Evolutionary conservation across 2,113 vertebrate genomes (phyloP).

Genomic region (Psilopsiagon aurifrons): DNA sequence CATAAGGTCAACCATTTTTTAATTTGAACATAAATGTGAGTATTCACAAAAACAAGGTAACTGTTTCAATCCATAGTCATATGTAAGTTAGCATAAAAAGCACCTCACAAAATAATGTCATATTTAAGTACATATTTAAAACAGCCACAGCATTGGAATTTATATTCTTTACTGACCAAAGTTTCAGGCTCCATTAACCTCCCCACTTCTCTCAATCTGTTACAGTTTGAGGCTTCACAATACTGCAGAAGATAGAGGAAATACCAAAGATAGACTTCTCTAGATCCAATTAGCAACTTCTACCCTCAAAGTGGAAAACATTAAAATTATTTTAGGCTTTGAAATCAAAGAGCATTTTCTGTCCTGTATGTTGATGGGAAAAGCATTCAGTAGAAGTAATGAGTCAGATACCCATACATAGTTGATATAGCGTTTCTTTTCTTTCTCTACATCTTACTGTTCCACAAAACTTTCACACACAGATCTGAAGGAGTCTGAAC

Average conservation of each 20-base stretch:
- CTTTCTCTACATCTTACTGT: neutral
- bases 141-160: slow-evolving; percentile 9
- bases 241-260: neutral
- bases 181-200: slow-evolving; percentile 35
- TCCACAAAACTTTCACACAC: neutral
- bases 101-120: slow-evolving; percentile 23
- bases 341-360: neutral
- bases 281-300: slow-evolving; percentile 29
- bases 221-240: slow-evolving; percentile 1
- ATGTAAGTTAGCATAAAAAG: slow-evolving; percentile 10
- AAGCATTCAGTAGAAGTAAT: neutral
- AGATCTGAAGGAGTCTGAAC: neutral
- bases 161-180: slow-evolving; percentile 29
- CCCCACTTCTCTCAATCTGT: neutral
- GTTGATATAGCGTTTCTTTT: neutral
- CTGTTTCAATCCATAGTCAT: slow-evolving; percentile 38
- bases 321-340: slow-evolving; percentile 10
- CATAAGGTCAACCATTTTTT: neutral
- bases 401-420: neutral
- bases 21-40: neutral
- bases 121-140: slow-evolving; percentile 6
- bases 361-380: neutral
- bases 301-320: neutral
- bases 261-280: slow-evolving; percentile 8
- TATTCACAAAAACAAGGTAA: slow-evolving; percentile 36